Conservation (phyloP, 2,888 invertebrate species). For the Dysmachus trigonus region DNA sequence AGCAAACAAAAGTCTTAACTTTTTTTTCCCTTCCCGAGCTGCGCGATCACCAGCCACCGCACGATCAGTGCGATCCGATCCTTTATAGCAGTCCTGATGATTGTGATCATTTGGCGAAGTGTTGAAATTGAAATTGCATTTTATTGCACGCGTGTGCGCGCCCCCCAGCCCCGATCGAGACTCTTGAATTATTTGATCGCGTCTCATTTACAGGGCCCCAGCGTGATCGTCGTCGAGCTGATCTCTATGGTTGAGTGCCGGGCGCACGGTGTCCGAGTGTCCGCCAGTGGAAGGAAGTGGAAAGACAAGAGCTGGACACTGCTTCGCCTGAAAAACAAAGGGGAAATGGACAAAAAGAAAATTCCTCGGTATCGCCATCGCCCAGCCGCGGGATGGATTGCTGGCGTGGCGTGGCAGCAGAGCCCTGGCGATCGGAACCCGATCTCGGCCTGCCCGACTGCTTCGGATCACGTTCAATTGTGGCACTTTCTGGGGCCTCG, state of each 20-base stretch:
- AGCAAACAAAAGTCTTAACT: slow-evolving; percentile 40
- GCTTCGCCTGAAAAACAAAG: background rate
- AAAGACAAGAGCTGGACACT: slow-evolving; percentile 40
- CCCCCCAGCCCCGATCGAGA: background rate
- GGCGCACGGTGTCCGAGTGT: background rate
- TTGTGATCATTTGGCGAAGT: slow-evolving; percentile 50
- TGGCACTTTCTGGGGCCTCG: slow-evolving; percentile 22
- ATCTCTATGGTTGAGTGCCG: background rate
- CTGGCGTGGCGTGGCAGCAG: background rate
- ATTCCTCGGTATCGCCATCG: slow-evolving; percentile 17
- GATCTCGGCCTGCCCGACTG: slow-evolving; percentile 26
- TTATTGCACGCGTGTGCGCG: slow-evolving; percentile 47
- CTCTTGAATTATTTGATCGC: slow-evolving; percentile 12
- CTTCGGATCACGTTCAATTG: slow-evolving; percentile 40
- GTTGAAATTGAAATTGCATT: slow-evolving; percentile 51
- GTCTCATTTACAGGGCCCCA: slow-evolving; percentile 26
- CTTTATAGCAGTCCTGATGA: slow-evolving; percentile 47
- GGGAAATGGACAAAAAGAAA: slow-evolving; percentile 11
- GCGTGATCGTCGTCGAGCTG: background rate
- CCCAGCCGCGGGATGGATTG: background rate
- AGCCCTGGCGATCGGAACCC: background rate
- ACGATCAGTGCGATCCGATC: slow-evolving; percentile 35
- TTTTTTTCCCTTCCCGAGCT: background rate
- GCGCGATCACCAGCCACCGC: background rate
- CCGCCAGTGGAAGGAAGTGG: slow-evolving; percentile 26